A percentile compares a stretch with the other conserved stretches of the same genome.
Conservation (phyloP, 1,140 invertebrate species). For the Araneus ventricosus region DNA sequence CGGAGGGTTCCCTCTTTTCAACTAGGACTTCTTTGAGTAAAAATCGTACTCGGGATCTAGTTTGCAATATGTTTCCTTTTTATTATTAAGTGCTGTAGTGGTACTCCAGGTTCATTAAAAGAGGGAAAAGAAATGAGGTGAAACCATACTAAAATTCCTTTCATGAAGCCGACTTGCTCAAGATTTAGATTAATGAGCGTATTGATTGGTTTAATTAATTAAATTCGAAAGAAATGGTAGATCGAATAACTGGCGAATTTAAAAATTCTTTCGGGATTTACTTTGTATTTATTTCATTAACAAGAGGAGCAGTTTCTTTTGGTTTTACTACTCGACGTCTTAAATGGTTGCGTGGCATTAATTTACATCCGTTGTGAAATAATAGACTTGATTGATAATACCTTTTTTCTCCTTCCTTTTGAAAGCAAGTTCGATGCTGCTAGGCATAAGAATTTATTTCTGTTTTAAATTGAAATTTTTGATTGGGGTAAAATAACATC, state of each 20-base stretch:
- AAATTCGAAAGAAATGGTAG: slow-evolving; percentile 32
- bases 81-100: slow-evolving; percentile 11
- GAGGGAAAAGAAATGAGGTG: neutral
- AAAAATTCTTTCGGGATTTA: slow-evolving; percentile 5
- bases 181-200: slow-evolving; percentile 33
- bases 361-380: neutral
- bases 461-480: neutral
- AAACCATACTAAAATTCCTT: slow-evolving; percentile 24
- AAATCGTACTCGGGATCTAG: neutral
- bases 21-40: neutral
- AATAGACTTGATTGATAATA: slow-evolving; percentile 19
- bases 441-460: neutral
- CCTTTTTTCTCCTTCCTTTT: neutral
- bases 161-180: slow-evolving; percentile 18
- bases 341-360: neutral
- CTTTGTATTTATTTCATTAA: slow-evolving; percentile 29
- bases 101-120: slow-evolving; percentile 18
- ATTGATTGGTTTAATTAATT: slow-evolving; percentile 41
- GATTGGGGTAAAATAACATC: neutral
- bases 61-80: slow-evolving; percentile 39
- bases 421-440: neutral
- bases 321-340: neutral
- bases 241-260: slow-evolving; percentile 4
- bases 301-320: neutral
- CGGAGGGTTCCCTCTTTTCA: neutral